These are phyloP conservation scores for Bolinopsis microptera DNA, from an alignment of 37 sponge, comb jelly and placozoan genomes.

Conservation along the genomic window DNA sequence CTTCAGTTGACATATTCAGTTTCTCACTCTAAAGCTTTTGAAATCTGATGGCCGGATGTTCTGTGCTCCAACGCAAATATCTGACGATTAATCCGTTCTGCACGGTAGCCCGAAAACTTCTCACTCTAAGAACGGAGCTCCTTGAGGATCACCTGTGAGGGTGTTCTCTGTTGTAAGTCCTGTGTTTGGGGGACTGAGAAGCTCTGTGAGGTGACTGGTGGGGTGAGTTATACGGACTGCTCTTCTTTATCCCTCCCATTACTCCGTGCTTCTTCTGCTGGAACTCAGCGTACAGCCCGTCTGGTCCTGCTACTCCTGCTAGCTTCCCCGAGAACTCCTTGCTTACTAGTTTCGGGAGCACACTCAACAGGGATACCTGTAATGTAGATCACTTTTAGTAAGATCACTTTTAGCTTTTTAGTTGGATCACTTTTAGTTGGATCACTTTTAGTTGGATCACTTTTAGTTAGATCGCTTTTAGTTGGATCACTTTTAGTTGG, in stretches of 20 bases:
- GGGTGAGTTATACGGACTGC: conserved; percentile 55
- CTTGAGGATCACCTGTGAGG: conserved; percentile 53
- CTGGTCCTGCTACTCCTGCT: conserved; percentile 36
- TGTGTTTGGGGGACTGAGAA: neutral
- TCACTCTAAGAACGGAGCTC: too few species aligned
- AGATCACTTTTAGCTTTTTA: neutral
- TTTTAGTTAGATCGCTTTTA: too few species aligned
- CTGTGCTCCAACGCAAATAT: too few species aligned
- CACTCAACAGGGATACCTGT: conserved; percentile 12
- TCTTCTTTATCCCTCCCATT: neutral
- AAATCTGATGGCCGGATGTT: too few species aligned
- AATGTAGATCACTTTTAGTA: neutral
- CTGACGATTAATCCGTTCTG: too few species aligned
- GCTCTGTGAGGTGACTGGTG: conserved; percentile 56
- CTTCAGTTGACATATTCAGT: too few species aligned
- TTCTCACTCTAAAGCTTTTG: too few species aligned
- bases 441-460: too few species aligned
- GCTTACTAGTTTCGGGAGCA: conserved; percentile 46
- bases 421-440: too few species aligned
- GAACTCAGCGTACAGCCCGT: conserved; percentile 48
- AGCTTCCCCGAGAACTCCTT: conserved; percentile 51
- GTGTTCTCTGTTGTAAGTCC: conserved; percentile 18
- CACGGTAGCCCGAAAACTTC: too few species aligned
- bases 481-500: too few species aligned
- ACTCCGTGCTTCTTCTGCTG: conserved; percentile 37